A percentile compares a stretch with the other conserved stretches of the same genome.
Conservation (phyloP, 2,797 vertebrate species). For the Pangasius krempfi region DNA sequence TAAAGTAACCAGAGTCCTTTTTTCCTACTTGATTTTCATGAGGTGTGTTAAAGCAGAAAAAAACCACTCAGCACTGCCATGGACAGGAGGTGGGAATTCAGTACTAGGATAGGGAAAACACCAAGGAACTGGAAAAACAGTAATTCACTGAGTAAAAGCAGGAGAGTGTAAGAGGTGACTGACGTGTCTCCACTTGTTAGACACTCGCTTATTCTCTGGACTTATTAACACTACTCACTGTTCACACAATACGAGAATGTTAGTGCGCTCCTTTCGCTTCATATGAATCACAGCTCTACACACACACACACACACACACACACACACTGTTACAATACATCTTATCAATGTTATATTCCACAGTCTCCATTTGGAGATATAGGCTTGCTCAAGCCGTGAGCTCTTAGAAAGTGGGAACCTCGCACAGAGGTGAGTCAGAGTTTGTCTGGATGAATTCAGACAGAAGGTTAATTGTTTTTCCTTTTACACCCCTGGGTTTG, state of each 20-base stretch:
- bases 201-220: background rate
- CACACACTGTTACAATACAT: background rate
- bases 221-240: background rate
- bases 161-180: background rate
- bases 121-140: background rate
- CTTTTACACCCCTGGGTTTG: background rate
- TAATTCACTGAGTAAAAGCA: background rate
- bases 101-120: background rate
- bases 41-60: background rate
- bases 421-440: background rate
- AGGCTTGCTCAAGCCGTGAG: background rate
- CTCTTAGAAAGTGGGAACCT: background rate
- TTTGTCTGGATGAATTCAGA: constrained; percentile 8
- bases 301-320: background rate
- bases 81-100: background rate
- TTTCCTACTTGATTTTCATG: background rate
- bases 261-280: background rate
- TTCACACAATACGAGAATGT: background rate
- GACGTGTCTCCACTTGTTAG: constrained; percentile 29
- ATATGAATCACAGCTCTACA: constrained; percentile 1
- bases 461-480: constrained; percentile 28
- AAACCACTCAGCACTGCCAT: background rate
- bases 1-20: background rate
- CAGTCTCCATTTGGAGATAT: background rate
- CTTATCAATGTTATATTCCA: background rate